Evolutionary conservation across 2,113 vertebrate genomes (phyloP).

Genomic region (Nerophis ophidion): DNA sequence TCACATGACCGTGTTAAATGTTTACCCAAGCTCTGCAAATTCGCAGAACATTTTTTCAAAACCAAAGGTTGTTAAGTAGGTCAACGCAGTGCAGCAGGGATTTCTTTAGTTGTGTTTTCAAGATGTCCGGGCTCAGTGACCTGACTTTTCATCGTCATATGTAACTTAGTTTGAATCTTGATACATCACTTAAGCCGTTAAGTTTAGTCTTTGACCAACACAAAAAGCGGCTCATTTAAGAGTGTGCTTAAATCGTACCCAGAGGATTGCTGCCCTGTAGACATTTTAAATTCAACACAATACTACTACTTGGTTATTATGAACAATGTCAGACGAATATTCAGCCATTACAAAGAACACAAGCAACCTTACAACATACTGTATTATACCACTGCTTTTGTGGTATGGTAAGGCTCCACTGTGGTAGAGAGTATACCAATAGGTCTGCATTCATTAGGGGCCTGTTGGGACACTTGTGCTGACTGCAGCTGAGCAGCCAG

Average conservation of each 20-base stretch:
- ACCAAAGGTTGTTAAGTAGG: conserved; percentile 42
- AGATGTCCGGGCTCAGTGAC: conserved; percentile 21
- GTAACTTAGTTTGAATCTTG: conserved; percentile 21
- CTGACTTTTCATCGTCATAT: conserved; percentile 23
- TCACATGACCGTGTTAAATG: conserved; percentile 10
- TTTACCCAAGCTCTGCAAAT: conserved; percentile 33
- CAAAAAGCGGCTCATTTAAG: background rate
- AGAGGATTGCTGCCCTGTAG: no score
- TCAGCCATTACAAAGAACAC: conserved; percentile 1
- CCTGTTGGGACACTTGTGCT: conserved; percentile 39
- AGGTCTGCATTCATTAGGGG: conserved; percentile 46
- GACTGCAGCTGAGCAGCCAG: conserved; percentile 46
- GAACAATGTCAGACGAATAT: background rate
- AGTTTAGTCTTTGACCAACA: background rate
- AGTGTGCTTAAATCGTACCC: background rate
- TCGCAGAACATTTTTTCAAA: conserved; percentile 25
- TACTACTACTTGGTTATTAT: conserved; percentile 3
- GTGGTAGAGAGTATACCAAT: conserved; percentile 24
- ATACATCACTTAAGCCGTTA: conserved; percentile 9
- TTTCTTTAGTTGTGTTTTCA: conserved; percentile 31
- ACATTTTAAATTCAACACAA: no score
- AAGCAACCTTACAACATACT: background rate
- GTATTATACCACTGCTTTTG: background rate
- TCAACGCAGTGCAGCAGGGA: conserved; percentile 34
- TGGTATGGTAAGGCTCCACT: conserved; percentile 10